A percentile compares a stretch with the other conserved stretches of the same genome.
phyloP scores from a whole-genome alignment of 1,140 invertebrate genomes.

The Hyles euphorbiae region DNA sequence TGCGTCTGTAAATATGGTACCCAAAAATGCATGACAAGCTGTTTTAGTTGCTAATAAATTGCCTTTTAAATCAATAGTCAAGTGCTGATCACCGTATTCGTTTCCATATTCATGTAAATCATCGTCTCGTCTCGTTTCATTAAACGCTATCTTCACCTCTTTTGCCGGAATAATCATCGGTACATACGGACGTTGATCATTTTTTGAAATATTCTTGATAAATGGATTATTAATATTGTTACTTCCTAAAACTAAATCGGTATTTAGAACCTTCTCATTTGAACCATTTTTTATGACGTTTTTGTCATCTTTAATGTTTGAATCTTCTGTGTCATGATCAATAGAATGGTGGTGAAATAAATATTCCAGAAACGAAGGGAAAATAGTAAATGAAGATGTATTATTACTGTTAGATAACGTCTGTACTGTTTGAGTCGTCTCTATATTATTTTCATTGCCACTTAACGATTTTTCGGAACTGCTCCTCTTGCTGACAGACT shows the following conservation, averaged over 20 bases:
- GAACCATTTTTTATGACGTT: no score
- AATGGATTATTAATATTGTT: no score
- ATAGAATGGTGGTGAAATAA: conserved; percentile 26
- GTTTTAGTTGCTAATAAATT: conserved; percentile 55
- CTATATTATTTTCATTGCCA: neutral
- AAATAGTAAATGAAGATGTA: conserved; percentile 13
- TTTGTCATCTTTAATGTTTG: no score
- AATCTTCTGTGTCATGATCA: neutral
- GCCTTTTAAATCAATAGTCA: conserved; percentile 58
- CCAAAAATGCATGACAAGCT: conserved; percentile 61
- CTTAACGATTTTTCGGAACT: no score
- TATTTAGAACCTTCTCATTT: no score
- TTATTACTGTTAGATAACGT: neutral
- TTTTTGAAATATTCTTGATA: no score
- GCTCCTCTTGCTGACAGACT: neutral
- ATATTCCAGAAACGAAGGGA: conserved; percentile 42
- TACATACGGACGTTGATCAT: no score
- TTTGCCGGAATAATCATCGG: conserved; percentile 1
- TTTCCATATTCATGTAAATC: neutral
- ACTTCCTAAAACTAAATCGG: no score
- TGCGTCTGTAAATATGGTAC: conserved; percentile 48
- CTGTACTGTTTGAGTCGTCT: neutral
- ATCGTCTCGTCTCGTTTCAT: conserved; percentile 10
- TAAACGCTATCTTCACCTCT: conserved; percentile 10
- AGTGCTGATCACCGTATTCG: conserved; percentile 7